Base-by-base conservation (phyloP, 2,113 vertebrate genomes). In the Daubentonia madagascariensis region DNA sequence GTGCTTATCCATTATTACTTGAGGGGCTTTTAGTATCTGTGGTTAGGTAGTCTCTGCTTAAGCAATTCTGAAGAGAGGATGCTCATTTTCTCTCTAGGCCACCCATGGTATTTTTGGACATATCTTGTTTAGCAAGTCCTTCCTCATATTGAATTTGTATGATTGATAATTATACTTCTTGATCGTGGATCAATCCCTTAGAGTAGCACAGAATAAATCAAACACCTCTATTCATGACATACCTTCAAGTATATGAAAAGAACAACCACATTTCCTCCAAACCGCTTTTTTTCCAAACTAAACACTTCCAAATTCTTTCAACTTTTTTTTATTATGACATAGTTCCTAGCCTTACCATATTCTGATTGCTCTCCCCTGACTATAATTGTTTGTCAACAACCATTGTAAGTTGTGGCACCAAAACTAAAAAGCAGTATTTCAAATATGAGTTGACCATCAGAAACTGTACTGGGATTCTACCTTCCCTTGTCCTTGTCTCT, bases 141-240 rank as follows among this genome's bases (percentile, higher is more conserved):
- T 84, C 32, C 30, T 97, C 61, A 70, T 45, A 35, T 0, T 67
- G 20, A 91, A 87, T 91, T 32, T 65, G 22, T 73, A n/a, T 63
- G 70, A 78, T 17, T 73, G 85, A 91, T 72, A 81, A n/a, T 79
- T 57, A 85, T 32, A 91, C 35, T 70, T 94, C 23, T 54, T 65
- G 70, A 18, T 65, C 40, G n/a, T 78, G 35, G 22, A 72, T 96
- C 73, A 54, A 23, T 72, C 45, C 35, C 22, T 86, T 50, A 16
- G 63, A 92, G 35, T 23, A 94, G 57, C 37, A 80, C 68, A 95
- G 35, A 90, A 87, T 94, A 92, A 95, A 68, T 68, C 28, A 94
- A 91, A 85, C 54, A 8, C n/a, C 61, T 79, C 78, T 73, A 76
- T 63, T 50, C 8, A 17, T 72, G 73, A 97, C 37, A 70, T 35